Evolutionary conservation across 2,797 vertebrate species (phyloP), one percentile per base, ranked within the genome.

Genomic region (Neostethus bicornis): DNA sequence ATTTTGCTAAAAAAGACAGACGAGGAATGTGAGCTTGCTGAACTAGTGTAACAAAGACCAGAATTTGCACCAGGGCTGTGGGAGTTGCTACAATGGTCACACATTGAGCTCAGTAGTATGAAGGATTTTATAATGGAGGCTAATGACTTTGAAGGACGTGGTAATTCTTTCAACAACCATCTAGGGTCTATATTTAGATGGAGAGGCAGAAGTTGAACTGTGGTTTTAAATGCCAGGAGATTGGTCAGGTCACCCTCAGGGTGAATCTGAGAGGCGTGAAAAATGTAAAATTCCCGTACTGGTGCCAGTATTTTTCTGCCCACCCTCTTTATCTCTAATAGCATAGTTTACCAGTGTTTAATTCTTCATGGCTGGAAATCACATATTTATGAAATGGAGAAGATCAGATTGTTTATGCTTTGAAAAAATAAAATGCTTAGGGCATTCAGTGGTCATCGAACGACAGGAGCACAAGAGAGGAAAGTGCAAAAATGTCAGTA

Each of bases 401-500:
- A 45, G 23, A 53, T 41, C 1, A 3, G 57, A 75, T 66, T 66
- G 4, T 23, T 59, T 47, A 32, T 62, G 57, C 23, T 52, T 51
- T 49, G 4, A 44, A 47, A 68, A 55, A 69, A 61, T n/a, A n/a
- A n/a, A 34, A 35, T 32, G 48, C 76, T 67, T 28, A 45, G 29
- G 58, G 32, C 34, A 37, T 24, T 28, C 53, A 4, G 44, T 58
- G 56, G 64, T 64, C 59, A 62, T 54, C 17, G 4, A 61, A 70
- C 47, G 56, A 60, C 38, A 10, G 19, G 11, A 4, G 53, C 61
- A 43, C 73, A 60, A 24, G 43, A 66, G 66, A 53, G 58, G 67
- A 63, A 69, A 72, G 70, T 79, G 77, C 79, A 66, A 52, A 82
- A 79, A 82, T 76, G 74, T 75, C 70, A 62, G 70, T 89, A 90